Percentiles rank a stretch among this genome's conserved stretches.
phyloP scores from a whole-genome alignment of 1,140 invertebrate genomes.

The Trissolcus basalis region DNA sequence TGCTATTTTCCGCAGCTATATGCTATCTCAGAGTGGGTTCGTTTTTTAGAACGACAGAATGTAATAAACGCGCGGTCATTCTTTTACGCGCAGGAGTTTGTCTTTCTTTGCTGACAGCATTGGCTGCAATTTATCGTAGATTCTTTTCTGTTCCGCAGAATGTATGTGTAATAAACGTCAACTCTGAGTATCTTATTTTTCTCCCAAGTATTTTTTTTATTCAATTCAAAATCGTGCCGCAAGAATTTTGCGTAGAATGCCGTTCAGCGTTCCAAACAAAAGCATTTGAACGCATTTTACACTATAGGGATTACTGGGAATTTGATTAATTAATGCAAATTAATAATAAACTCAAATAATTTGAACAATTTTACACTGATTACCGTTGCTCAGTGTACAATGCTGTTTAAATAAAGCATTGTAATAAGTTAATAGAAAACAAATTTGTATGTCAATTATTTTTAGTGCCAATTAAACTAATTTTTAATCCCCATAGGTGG shows the following conservation, averaged over 20 bases:
- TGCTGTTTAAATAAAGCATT: no score
- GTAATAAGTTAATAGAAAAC: no score
- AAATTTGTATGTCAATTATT: no score
- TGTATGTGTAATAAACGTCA: constrained; percentile 53
- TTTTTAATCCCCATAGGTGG: no score
- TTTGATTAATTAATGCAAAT: no score
- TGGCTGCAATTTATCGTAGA: constrained; percentile 44
- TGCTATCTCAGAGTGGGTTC: constrained; percentile 16
- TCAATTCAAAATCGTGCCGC: constrained; percentile 20
- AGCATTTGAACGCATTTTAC: no score
- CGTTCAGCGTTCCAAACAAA: no score
- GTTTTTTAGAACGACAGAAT: constrained; percentile 36
- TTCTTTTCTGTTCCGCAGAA: constrained; percentile 40
- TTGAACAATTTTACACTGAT: no score
- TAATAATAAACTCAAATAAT: no score
- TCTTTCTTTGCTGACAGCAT: constrained; percentile 47
- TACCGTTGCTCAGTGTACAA: no score
- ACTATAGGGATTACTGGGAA: no score
- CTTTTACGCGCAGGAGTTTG: constrained; percentile 39
- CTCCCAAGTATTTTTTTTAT: constrained; percentile 20
- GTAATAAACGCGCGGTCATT: constrained; percentile 44
- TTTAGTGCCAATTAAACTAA: no score
- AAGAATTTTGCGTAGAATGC: constrained; percentile 16
- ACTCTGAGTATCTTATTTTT: constrained; percentile 37
- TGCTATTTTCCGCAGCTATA: constrained; percentile 10